Evolutionary conservation across 2,888 invertebrate genomes (phyloP).

Genomic region (Chloromyia formosa): DNA sequence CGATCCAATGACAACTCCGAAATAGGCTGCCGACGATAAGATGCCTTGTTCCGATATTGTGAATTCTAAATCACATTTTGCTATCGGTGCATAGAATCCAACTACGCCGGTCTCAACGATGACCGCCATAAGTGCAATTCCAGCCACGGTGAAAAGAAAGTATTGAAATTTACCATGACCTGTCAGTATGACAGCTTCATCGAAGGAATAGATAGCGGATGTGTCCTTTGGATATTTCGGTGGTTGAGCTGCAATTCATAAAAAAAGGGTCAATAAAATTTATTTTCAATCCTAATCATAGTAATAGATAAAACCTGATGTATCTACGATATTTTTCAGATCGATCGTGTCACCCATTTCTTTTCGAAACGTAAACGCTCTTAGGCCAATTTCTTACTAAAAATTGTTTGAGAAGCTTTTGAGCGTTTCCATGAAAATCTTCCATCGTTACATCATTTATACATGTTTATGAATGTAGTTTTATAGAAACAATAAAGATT

Average conservation of each 20-base stretch:
- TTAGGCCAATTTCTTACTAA: no score
- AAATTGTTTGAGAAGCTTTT: no score
- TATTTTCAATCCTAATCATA: no score
- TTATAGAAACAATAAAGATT: no score
- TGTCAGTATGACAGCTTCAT: slow-evolving; percentile 12
- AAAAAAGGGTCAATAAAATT: no score
- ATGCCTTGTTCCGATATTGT: slow-evolving; percentile 23
- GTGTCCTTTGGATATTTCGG: neutral
- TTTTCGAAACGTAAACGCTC: no score
- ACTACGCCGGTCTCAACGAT: slow-evolving; percentile 29
- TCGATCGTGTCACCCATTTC: no score
- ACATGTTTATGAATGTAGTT: no score
- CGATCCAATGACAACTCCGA: slow-evolving; percentile 27
- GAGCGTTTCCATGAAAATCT: no score
- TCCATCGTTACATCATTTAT: no score
- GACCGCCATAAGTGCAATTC: slow-evolving; percentile 25
- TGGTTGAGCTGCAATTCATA: slow-evolving; percentile 11
- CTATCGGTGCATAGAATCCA: slow-evolving; percentile 24
- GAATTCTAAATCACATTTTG: slow-evolving; percentile 24
- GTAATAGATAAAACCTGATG: no score
- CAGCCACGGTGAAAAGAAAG: slow-evolving; percentile 5
- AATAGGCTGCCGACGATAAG: slow-evolving; percentile 26
- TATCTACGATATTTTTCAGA: no score
- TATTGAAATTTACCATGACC: slow-evolving; percentile 36
- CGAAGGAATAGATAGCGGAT: slow-evolving; percentile 32